phyloP scores from a whole-genome alignment of 2,888 invertebrate genomes.

The Sesia bembeciformis region DNA sequence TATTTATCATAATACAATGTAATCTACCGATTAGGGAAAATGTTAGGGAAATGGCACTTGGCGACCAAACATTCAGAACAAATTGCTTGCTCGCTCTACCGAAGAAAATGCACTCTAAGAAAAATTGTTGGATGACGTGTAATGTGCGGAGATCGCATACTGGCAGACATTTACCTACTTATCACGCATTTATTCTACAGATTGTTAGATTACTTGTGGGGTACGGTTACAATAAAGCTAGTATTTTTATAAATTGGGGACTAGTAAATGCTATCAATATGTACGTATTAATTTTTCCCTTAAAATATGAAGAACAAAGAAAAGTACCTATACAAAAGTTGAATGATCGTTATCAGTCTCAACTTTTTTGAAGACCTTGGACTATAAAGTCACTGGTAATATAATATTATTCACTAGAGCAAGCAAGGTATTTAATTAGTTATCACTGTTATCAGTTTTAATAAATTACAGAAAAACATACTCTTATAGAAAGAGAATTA shows the following conservation, averaged over 20 bases:
- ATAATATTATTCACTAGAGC: no score
- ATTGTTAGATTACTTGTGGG: background rate
- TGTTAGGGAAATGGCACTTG: conserved; percentile 27
- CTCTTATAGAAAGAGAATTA: background rate
- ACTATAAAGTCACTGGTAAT: no score
- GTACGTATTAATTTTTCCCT: no score
- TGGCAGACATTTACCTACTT: conserved; percentile 4
- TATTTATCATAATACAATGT: conserved; percentile 12
- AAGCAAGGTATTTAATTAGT: no score
- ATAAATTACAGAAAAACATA: no score
- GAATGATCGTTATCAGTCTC: no score
- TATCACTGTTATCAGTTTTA: no score
- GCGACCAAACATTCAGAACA: conserved; percentile 39
- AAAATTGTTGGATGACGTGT: conserved; percentile 2
- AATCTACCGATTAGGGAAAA: conserved; percentile 47
- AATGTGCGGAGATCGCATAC: conserved; percentile 2
- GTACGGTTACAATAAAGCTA: background rate
- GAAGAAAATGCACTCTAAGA: conserved; percentile 43
- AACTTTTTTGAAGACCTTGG: no score
- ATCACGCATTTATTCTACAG: background rate
- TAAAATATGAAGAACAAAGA: no score
- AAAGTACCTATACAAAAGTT: no score
- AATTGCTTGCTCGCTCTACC: conserved; percentile 51
- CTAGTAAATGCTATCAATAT: no score
- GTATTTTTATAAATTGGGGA: background rate